Percentiles rank a stretch among this genome's conserved stretches.
These are phyloP conservation scores for Vulpes ferrilata DNA, from an alignment of 2,113 vertebrate species.

Conservation along the genomic window DNA sequence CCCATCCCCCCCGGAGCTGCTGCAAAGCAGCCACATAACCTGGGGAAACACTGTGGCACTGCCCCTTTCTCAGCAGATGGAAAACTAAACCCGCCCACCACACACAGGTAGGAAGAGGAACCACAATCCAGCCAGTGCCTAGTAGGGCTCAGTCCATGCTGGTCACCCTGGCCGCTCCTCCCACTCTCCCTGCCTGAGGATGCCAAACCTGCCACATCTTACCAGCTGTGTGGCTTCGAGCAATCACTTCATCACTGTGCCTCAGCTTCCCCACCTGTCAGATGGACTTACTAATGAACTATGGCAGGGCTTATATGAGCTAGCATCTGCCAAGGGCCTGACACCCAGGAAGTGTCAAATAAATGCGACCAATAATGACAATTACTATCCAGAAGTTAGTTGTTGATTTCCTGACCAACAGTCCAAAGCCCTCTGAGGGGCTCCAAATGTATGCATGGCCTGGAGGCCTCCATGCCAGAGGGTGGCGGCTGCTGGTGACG, in stretches of 20 bases:
- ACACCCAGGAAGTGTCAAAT: neutral
- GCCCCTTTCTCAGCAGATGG: neutral
- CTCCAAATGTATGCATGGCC: neutral
- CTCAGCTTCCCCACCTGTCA: constrained; percentile 22
- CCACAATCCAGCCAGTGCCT: rapidly evolving
- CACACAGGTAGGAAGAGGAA: too few species aligned
- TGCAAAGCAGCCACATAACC: neutral
- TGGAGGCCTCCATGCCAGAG: neutral
- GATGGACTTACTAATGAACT: neutral
- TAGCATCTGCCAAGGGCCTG: neutral
- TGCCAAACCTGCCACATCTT: neutral
- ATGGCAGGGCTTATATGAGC: neutral
- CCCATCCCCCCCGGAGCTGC: neutral
- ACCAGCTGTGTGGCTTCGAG: neutral
- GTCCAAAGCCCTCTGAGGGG: neutral
- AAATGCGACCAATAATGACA: neutral
- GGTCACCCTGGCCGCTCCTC: neutral
- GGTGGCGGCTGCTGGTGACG: neutral
- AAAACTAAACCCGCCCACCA: too few species aligned
- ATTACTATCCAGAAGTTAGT: neutral
- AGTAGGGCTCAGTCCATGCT: neutral
- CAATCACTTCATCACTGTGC: too few species aligned
- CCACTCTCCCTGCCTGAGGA: neutral
- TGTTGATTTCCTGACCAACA: neutral
- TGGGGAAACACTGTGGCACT: neutral